Conservation (phyloP, 2,797 vertebrate species). For the Danio albolineatus region DNA sequence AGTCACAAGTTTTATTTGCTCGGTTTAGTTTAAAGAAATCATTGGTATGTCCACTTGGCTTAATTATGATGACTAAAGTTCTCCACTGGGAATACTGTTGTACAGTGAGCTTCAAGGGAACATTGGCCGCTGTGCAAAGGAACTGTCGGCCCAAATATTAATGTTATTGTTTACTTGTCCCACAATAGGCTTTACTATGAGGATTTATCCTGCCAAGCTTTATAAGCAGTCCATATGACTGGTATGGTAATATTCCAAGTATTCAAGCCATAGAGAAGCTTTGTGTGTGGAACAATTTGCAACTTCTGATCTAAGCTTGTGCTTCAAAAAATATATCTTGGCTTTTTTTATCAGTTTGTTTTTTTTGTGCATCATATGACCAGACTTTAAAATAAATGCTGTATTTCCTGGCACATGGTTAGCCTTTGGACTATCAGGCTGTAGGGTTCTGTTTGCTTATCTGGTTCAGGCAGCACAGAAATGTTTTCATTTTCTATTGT, state of each 20-base stretch:
- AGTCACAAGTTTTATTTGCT: background rate
- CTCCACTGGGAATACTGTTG: background rate
- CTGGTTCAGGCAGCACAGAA: too few species aligned
- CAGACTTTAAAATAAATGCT: too few species aligned
- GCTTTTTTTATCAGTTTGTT: too few species aligned
- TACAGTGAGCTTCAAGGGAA: background rate
- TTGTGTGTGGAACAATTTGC: background rate
- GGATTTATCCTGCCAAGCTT: background rate
- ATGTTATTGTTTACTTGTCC: conserved; percentile 1
- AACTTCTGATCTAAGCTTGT: too few species aligned
- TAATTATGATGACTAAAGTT: background rate
- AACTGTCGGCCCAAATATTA: background rate
- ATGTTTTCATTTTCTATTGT: too few species aligned
- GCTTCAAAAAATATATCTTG: too few species aligned
- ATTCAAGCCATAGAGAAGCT: background rate
- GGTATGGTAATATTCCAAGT: background rate
- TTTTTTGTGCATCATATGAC: too few species aligned
- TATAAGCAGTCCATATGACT: background rate
- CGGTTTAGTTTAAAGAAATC: background rate
- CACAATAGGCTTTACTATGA: conserved; percentile 13
- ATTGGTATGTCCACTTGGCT: background rate
- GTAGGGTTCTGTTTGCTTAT: too few species aligned
- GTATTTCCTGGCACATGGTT: too few species aligned
- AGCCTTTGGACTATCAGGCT: too few species aligned
- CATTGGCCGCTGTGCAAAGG: background rate